These are phyloP conservation scores for Rallus crepitans DNA, from an alignment of 2,797 vertebrate species.

Conservation along the genomic window DNA sequence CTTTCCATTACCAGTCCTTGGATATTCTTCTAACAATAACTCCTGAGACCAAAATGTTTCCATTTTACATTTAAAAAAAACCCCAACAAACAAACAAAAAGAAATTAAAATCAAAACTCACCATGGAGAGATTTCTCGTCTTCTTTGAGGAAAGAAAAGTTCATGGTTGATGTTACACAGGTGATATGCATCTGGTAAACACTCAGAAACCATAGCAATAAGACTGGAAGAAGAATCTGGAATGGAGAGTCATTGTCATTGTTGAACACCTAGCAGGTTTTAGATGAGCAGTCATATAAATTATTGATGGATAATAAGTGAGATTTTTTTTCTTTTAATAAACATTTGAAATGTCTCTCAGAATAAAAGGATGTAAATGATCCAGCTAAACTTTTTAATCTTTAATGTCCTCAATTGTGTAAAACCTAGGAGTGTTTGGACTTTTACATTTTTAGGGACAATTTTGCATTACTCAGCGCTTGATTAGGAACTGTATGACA, in stretches of 20 bases:
- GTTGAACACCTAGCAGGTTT: neutral
- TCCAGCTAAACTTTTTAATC: neutral
- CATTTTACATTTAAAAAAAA: neutral
- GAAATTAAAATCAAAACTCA: neutral
- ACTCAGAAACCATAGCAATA: neutral
- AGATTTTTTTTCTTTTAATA: neutral
- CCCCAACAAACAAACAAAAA: too few species aligned
- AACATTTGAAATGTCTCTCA: neutral
- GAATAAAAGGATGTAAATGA: neutral
- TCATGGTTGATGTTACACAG: fast-evolving
- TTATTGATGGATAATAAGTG: neutral
- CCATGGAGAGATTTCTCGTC: neutral
- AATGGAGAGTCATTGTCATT: neutral
- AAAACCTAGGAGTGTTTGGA: neutral
- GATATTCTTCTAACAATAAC: neutral
- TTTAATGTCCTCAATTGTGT: neutral
- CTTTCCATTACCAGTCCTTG: fast-evolving
- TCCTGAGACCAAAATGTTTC: neutral
- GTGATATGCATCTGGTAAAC: neutral
- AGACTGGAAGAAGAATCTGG: neutral
- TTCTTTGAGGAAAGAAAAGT: neutral
- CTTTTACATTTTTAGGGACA: neutral
- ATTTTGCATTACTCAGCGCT: neutral
- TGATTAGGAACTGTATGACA: neutral
- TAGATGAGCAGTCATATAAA: neutral